Base-by-base conservation (phyloP, 2,113 vertebrate species). In the Macrotis lagotis region DNA sequence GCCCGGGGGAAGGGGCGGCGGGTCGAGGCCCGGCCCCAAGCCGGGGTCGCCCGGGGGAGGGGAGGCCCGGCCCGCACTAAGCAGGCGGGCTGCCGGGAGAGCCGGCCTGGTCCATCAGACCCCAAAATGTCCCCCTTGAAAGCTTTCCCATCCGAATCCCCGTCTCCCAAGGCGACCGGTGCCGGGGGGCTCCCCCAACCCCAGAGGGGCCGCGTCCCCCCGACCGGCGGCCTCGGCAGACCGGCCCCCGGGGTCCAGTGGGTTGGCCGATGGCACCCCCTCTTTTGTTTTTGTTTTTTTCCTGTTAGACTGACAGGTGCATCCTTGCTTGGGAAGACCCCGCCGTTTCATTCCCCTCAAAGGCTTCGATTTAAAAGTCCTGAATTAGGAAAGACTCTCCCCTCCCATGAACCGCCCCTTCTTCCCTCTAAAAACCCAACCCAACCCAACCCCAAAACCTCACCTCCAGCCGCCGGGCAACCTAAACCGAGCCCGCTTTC, bases 21-120 rank as follows among this genome's bases (percentile, higher is more conserved):
- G 48, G 22, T 26, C 88, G 19, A n/a, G n/a, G n/a, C n/a, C n/a
- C n/a, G n/a, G n/a, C n/a, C n/a, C n/a, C n/a, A n/a, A n/a, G n/a
- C n/a, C n/a, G n/a, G n/a, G n/a, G n/a, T n/a, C n/a, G n/a, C n/a
- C n/a, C 22, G 88, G 88, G n/a, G 44, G 88, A n/a, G 48, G 37
- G 48, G 88, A 66, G 55, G 55, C 4, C n/a, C n/a, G n/a, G n/a
- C n/a, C n/a, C n/a, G n/a, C n/a, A n/a, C n/a, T n/a, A n/a, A n/a
- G n/a, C n/a, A n/a, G n/a, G n/a, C n/a, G n/a, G n/a, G 97, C 96
- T 97, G 97, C 97, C 96, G 97, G 98, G 98, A 98, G 97, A 98
- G 97, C 98, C 97, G 97, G 96, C 97, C 96, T 98, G 97, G 97
- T 98, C 97, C 97, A 97, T 97, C 97, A 98, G 94, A 98, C 97